phyloP scores from a whole-genome alignment of 2,888 invertebrate genomes.

The Craniophora ligustri region DNA sequence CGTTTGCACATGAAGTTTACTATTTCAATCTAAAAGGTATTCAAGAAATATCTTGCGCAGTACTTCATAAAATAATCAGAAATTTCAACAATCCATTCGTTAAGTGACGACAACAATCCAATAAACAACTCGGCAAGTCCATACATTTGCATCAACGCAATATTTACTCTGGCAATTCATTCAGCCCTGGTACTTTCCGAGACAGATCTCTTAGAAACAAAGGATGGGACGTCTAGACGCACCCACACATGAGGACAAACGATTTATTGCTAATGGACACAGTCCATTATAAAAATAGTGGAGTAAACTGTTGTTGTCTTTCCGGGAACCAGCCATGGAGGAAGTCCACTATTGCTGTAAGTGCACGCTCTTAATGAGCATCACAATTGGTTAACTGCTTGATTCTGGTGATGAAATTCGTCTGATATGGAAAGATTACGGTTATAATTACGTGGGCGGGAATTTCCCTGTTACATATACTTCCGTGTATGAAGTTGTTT shows the following conservation, averaged over 20 bases:
- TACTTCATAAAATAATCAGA: background rate
- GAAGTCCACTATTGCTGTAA: conserved; percentile 48
- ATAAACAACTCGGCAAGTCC: conserved; percentile 32
- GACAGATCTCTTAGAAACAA: conserved; percentile 47
- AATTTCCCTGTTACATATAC: conserved; percentile 4
- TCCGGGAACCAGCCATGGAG: conserved; percentile 56
- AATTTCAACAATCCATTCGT: conserved; percentile 16
- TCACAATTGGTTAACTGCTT: conserved; percentile 58
- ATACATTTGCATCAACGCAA: conserved; percentile 51
- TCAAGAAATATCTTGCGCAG: too few relatives aligned
- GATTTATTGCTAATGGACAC: conserved; percentile 76
- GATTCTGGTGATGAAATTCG: conserved; percentile 46
- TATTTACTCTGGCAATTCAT: conserved; percentile 41
- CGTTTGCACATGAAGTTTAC: too few relatives aligned
- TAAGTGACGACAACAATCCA: conserved; percentile 12
- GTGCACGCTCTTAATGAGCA: conserved; percentile 50
- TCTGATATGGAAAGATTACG: conserved; percentile 35
- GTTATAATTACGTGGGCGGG: conserved; percentile 22
- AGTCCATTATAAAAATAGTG: conserved; percentile 79
- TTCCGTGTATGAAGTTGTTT: conserved; percentile 3
- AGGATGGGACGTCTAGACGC: conserved; percentile 53
- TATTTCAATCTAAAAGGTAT: too few relatives aligned
- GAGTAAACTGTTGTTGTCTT: conserved; percentile 55
- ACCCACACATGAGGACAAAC: conserved; percentile 52
- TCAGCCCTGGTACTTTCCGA: conserved; percentile 27